Conservation (phyloP, 30 jellyfish, hydroid and myxozoan genomes). For the Sanderia malayensis region DNA sequence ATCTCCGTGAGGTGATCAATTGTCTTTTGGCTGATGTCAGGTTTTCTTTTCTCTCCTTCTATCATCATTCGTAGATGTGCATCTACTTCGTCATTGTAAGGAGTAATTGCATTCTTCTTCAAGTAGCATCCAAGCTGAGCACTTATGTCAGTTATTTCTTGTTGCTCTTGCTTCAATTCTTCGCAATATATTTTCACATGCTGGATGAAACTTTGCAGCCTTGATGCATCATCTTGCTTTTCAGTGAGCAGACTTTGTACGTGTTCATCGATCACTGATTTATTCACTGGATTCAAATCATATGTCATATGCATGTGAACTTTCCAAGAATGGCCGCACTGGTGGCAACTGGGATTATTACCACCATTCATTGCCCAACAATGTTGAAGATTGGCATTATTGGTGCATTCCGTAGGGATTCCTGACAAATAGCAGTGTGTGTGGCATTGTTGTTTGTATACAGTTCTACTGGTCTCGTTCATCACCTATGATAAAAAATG, state of each 20-base stretch:
- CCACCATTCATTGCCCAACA: no score
- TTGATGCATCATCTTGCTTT: not conserved
- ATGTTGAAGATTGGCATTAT: no score
- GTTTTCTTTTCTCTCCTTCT: no score
- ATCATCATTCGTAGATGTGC: slow-evolving; percentile 46
- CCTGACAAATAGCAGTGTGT: slow-evolving; percentile 55
- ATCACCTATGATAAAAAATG: no score
- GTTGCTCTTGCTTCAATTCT: no score
- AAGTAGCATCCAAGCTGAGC: no score
- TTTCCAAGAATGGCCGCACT: slow-evolving; percentile 49
- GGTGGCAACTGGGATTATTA: slow-evolving; percentile 9
- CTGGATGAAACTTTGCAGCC: slow-evolving; percentile 10
- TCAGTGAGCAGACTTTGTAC: slow-evolving; percentile 2
- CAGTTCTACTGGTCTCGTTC: slow-evolving; percentile 5
- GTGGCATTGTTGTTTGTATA: no score
- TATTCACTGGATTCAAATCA: no score
- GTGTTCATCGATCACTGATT: slow-evolving; percentile 21
- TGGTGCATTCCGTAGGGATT: slow-evolving; percentile 27
- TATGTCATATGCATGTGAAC: slow-evolving; percentile 61
- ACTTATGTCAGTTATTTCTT: no score
- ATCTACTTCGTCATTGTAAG: slow-evolving; percentile 53
- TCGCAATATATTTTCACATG: not conserved
- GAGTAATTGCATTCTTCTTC: slow-evolving; percentile 56
- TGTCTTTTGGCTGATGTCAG: slow-evolving; percentile 25
- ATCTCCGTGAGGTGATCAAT: slow-evolving; percentile 20